phyloP scores from a whole-genome alignment of 2,113 vertebrate genomes.

The Colistium nudipinnis region DNA sequence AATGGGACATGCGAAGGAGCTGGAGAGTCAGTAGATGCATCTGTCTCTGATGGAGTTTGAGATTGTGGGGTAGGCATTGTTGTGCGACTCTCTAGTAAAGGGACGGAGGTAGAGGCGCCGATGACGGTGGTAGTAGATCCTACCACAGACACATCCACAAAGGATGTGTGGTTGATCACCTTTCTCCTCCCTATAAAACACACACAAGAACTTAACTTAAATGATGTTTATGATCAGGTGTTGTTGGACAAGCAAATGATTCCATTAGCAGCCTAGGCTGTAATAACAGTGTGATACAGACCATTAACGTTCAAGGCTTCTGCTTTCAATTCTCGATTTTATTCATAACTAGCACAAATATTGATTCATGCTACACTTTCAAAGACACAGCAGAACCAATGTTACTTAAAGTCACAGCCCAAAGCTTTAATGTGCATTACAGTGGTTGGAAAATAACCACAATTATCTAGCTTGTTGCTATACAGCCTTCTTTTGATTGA shows the following conservation, averaged over 20 bases:
- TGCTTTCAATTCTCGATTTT: conserved; percentile 17
- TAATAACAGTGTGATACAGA: conserved; percentile 11
- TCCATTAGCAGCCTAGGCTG: neutral
- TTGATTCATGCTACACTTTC: neutral
- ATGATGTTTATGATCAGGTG: neutral
- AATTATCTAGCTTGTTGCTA: neutral
- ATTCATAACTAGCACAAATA: conserved; percentile 34
- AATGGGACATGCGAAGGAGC: conserved; percentile 58
- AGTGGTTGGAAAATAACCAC: neutral
- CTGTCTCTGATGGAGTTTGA: conserved; percentile 35
- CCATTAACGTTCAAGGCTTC: neutral
- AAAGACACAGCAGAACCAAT: conserved; percentile 10
- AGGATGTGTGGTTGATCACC: conserved; percentile 69
- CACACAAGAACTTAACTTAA: conserved; percentile 10
- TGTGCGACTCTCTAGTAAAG: conserved; percentile 52
- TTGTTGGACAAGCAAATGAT: neutral
- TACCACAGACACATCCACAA: conserved; percentile 73
- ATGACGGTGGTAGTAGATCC: conserved; percentile 26
- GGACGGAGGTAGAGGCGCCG: conserved; percentile 28
- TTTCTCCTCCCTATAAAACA: conserved; percentile 64
- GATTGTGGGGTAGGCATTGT: conserved; percentile 11
- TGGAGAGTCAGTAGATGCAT: conserved; percentile 28
- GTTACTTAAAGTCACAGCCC: neutral
- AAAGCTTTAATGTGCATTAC: neutral
- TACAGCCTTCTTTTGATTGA: neutral